These are phyloP conservation scores for Anagyrus pseudococci DNA, from an alignment of 2,888 invertebrate species.

Conservation along the genomic window DNA sequence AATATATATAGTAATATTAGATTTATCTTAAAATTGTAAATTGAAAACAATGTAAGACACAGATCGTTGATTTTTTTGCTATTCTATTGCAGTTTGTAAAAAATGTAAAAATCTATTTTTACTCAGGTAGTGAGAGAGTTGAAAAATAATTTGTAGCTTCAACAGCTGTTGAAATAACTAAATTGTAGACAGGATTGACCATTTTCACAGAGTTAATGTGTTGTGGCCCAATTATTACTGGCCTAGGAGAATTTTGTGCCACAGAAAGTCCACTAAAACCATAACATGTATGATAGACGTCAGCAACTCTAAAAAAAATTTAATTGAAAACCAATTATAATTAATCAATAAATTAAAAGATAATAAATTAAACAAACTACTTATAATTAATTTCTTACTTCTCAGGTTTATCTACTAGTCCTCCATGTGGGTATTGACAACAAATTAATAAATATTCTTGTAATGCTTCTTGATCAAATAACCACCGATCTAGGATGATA, in stretches of 20 bases:
- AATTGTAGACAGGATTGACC: constrained; percentile 56
- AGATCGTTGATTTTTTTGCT: constrained; percentile 2
- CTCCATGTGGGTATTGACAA: constrained; percentile 87
- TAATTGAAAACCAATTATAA: neutral
- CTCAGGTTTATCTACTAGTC: constrained; percentile 94
- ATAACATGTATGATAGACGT: constrained; percentile 98
- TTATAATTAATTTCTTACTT: constrained; percentile 71
- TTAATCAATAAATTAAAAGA: neutral
- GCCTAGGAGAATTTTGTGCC: constrained; percentile 75
- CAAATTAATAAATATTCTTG: constrained; percentile 95
- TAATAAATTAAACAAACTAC: constrained; percentile 4
- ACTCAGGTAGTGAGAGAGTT: constrained; percentile 51
- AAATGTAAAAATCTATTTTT: constrained; percentile 13
- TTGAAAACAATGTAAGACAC: constrained; percentile 1
- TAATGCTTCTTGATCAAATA: constrained; percentile 86
- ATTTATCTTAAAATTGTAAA: constrained; percentile 15
- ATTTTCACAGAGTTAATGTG: constrained; percentile 51
- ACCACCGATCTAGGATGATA: constrained; percentile 63
- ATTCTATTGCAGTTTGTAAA: too few species aligned
- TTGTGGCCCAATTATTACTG: constrained; percentile 58
- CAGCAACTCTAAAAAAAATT: constrained; percentile 71
- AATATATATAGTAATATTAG: constrained; percentile 21
- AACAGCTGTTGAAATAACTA: constrained; percentile 49
- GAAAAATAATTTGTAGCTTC: constrained; percentile 53
- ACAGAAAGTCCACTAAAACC: constrained; percentile 92